phyloP scores from a whole-genome alignment of 2,113 vertebrate species.

The Daphoenositta chrysoptera region DNA sequence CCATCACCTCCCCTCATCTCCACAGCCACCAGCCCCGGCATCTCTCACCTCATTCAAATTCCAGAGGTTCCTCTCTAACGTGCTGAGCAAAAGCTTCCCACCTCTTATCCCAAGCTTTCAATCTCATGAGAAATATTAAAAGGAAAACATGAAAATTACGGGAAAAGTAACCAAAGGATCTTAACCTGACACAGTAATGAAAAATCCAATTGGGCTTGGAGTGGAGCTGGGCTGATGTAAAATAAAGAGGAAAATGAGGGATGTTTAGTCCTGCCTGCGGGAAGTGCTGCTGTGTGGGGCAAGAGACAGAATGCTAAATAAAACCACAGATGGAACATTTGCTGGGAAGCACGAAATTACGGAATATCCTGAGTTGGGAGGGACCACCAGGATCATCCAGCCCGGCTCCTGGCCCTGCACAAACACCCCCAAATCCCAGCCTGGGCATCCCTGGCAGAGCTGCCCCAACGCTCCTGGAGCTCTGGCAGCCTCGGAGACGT shows the following conservation, averaged over 20 bases:
- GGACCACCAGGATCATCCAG: background rate
- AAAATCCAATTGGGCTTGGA: constrained; percentile 16
- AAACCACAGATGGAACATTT: background rate
- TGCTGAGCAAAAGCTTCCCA: background rate
- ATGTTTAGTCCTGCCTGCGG: background rate
- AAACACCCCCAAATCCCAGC: background rate
- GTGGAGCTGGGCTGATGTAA: background rate
- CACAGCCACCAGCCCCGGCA: background rate
- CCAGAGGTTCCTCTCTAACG: background rate
- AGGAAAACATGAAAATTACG: constrained; percentile 48
- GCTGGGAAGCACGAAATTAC: background rate
- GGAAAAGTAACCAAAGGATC: constrained; percentile 22
- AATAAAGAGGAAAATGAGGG: background rate
- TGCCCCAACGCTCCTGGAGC: accelerated
- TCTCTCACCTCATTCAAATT: constrained; percentile 36
- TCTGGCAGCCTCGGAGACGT: background rate
- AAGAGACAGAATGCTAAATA: background rate
- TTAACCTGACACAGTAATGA: background rate
- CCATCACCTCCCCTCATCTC: background rate
- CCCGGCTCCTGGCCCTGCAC: accelerated
- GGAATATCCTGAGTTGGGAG: background rate
- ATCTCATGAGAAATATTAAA: constrained; percentile 40
- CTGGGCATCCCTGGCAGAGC: accelerated
- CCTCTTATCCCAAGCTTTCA: constrained; percentile 6
- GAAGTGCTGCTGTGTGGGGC: background rate